These are phyloP conservation scores for Picus viridis DNA, from an alignment of 2,797 vertebrate genomes.

Conservation along the genomic window DNA sequence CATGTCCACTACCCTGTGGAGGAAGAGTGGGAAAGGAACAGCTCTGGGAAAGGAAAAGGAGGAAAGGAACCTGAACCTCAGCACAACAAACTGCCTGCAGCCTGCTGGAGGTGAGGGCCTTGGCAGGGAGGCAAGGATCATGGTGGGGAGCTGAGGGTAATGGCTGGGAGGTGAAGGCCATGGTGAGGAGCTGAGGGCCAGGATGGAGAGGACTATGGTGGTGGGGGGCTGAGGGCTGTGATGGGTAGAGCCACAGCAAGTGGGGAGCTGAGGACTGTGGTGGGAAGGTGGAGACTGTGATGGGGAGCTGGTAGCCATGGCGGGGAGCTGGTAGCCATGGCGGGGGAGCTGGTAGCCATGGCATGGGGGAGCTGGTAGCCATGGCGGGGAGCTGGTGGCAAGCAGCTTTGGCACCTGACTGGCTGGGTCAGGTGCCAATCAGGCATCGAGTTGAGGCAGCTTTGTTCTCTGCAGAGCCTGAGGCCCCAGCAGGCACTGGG, in stretches of 20 bases:
- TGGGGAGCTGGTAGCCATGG: too few species aligned
- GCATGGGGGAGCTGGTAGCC: too few species aligned
- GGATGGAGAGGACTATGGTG: too few species aligned
- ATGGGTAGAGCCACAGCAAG: too few species aligned
- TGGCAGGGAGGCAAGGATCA: not conserved
- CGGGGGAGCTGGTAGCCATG: too few species aligned
- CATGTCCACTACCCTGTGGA: not conserved
- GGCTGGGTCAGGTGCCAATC: not conserved
- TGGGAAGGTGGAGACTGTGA: fast-evolving
- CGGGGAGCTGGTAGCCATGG: too few species aligned
- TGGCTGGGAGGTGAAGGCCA: not conserved
- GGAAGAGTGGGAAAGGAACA: not conserved
- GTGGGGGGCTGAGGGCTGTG: too few species aligned
- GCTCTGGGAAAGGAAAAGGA: too few species aligned
- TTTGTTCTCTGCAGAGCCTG: not conserved
- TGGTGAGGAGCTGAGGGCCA: too few species aligned
- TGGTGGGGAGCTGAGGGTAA: not conserved
- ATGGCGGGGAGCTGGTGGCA: too few species aligned
- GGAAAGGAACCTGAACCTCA: too few species aligned
- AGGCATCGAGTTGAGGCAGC: not conserved
- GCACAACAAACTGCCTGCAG: fast-evolving
- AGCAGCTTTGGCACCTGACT: fast-evolving
- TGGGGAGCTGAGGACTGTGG: not conserved
- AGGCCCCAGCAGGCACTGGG: not conserved
- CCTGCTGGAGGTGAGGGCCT: too few species aligned